Conservation (phyloP, 2,797 vertebrate genomes). For the Enteromius trimaculatus region DNA sequence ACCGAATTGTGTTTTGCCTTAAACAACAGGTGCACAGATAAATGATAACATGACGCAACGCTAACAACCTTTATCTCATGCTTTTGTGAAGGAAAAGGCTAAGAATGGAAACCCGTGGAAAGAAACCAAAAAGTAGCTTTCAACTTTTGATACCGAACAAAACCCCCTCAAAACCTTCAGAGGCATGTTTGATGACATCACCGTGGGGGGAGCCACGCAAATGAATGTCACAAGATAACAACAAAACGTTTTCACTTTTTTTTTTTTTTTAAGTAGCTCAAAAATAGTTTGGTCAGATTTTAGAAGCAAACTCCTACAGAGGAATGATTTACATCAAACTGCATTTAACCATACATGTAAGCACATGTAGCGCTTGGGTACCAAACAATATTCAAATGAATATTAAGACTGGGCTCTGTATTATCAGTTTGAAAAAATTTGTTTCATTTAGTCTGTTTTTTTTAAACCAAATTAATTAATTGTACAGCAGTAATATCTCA, state of each 20-base stretch:
- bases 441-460: neutral
- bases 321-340: conserved; percentile 50
- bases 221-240: conserved; percentile 13
- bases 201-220: neutral
- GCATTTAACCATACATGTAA: conserved; percentile 6
- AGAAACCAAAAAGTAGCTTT: conserved; percentile 14
- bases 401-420: neutral
- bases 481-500: conserved; percentile 13
- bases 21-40: conserved; percentile 35
- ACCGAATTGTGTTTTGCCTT: neutral
- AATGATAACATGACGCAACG: conserved; percentile 19
- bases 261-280: neutral
- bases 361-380: conserved; percentile 4
- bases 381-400: neutral
- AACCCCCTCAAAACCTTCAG: neutral
- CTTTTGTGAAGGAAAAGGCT: conserved; percentile 18
- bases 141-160: conserved; percentile 20
- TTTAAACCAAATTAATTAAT: neutral
- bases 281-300: conserved; percentile 26
- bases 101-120: conserved; percentile 10
- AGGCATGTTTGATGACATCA: neutral
- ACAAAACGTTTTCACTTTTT: neutral
- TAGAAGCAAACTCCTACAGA: conserved; percentile 28
- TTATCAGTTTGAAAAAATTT: neutral
- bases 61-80: conserved; percentile 21